These are phyloP conservation scores for Pocillopora grandis DNA, from an alignment of 92 coral and sea anemone species.

Conservation along the genomic window DNA sequence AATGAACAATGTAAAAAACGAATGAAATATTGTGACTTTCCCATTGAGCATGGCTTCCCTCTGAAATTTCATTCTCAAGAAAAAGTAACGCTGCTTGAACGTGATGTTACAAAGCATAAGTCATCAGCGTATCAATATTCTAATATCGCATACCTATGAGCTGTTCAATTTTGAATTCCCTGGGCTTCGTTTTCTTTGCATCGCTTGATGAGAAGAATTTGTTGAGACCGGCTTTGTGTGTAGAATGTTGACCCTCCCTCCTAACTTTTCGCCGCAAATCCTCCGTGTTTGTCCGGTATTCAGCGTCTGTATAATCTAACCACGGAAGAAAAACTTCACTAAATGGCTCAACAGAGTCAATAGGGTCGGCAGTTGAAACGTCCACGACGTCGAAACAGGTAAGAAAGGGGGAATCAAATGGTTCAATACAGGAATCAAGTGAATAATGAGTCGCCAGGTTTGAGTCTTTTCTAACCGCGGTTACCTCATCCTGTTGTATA, in stretches of 20 bases:
- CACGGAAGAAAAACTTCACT: slow-evolving; percentile 17
- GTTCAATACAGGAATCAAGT: background rate
- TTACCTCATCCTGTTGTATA: background rate
- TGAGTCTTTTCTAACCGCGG: background rate
- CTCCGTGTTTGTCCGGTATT: background rate
- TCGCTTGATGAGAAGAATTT: background rate
- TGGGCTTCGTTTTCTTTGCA: background rate
- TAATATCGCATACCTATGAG: background rate
- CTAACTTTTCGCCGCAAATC: background rate
- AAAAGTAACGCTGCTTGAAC: too few relatives aligned
- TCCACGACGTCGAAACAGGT: background rate
- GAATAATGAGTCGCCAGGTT: background rate
- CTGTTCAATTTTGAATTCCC: background rate
- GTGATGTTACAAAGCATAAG: too few relatives aligned
- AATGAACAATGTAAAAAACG: too few relatives aligned
- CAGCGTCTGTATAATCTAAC: background rate
- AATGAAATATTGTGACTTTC: too few relatives aligned
- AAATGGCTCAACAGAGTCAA: slow-evolving; percentile 12
- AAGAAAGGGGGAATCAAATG: slow-evolving; percentile 10
- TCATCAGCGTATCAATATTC: background rate
- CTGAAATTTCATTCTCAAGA: too few relatives aligned
- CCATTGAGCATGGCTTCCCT: too few relatives aligned
- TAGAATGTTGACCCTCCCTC: background rate
- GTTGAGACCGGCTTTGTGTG: background rate
- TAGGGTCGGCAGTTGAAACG: background rate